Conservation (phyloP, 2,113 vertebrate species). For the Marcusenius ussheri region DNA sequence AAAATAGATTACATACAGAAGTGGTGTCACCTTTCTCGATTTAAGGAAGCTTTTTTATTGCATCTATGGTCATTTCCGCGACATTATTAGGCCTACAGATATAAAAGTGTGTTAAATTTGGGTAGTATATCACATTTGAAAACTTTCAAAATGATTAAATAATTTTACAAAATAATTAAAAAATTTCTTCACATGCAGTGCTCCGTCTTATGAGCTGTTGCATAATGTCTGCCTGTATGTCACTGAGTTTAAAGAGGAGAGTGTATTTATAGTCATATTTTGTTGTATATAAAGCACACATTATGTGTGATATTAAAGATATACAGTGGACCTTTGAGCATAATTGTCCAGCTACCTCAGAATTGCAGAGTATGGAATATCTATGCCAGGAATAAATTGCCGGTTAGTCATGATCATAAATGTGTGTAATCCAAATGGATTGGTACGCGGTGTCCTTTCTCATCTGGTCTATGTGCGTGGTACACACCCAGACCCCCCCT, state of each 20-base stretch:
- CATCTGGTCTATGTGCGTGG: background rate
- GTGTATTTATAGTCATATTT: background rate
- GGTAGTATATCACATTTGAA: background rate
- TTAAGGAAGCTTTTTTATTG: background rate
- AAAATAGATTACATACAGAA: background rate
- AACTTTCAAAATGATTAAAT: background rate
- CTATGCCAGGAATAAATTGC: background rate
- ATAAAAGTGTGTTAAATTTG: background rate
- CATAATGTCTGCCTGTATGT: background rate
- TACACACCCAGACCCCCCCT: background rate
- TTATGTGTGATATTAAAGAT: background rate
- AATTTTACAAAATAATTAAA: background rate
- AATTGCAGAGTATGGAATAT: background rate
- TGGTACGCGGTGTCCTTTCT: background rate
- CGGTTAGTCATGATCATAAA: background rate
- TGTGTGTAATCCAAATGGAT: background rate
- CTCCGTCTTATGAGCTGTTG: background rate
- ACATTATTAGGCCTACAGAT: background rate
- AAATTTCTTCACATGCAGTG: background rate
- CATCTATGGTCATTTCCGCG: background rate
- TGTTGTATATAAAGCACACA: background rate
- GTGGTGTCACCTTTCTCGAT: background rate
- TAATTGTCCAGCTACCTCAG: background rate
- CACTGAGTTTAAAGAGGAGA: background rate
- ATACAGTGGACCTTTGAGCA: background rate